Base-by-base conservation (phyloP, 2,113 vertebrate genomes). In the Pomatostomus ruficeps region DNA sequence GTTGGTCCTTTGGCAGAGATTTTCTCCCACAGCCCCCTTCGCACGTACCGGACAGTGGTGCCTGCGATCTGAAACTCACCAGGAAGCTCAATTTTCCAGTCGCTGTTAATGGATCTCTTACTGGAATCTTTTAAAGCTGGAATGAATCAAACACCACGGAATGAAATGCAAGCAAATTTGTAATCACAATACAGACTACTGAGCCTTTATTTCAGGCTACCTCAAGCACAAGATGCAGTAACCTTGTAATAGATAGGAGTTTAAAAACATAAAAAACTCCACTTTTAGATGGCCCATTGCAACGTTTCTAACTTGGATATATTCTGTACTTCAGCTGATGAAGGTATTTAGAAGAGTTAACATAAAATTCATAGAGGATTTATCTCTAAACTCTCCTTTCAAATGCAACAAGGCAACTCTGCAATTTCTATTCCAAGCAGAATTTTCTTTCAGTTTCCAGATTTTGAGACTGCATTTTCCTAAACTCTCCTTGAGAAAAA, bases 31-130 rank as follows among this genome's bases (percentile, higher is more conserved):
- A 99, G 97, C 80, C 99, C 99, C 94, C 99, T 98, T 82, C 99
- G 97, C 74, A 99, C 99, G n/a, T 99, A 99, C 97, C 98, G 99
- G 73, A 99, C 98, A 1, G 98, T 99, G 11, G 99, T 99, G 78
- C 99, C 99, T 25, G 99, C 99, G n/a, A 99, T 98, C 98, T 99
- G 98, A 96, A 99, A 99, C 95, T 99, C 99, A 85, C 99, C 99
- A 1, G 99, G 99, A 95, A 99, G 98, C 96, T 99, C 99, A 57
- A 99, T 99, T 98, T 99, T 99, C 99, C 99, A 99, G 97, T 99
- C 98, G 14, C 98, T 99, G 97, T 99, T 99, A 98, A 99, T 99
- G 97, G 99, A 99, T 96, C 98, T 98, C 97, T 98, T 98, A 86
- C 97, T 98, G 83, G 99, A 99, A 97, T 99, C 99, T 97, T 98